These are phyloP conservation scores for Gouania willdenowi DNA, from an alignment of 2,797 vertebrate species.

Conservation along the genomic window DNA sequence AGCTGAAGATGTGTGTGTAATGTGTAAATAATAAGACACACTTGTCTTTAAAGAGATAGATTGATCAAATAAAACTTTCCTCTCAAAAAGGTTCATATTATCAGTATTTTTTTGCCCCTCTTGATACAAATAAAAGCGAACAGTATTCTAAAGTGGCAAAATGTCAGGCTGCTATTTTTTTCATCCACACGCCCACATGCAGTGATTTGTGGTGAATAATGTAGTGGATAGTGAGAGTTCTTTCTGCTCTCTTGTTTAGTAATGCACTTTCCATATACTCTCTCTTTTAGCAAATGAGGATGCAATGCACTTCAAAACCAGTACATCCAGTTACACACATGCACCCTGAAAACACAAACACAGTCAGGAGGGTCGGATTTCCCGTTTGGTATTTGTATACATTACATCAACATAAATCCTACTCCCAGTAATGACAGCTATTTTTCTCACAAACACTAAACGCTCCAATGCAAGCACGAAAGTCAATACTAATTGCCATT, in stretches of 20 bases:
- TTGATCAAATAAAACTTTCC: too few relatives aligned
- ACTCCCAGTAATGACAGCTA: slow-evolving; percentile 26
- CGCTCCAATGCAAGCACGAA: slow-evolving; percentile 34
- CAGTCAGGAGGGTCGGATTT: slow-evolving; percentile 9
- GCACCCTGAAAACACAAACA: not conserved
- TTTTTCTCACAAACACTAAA: slow-evolving; percentile 49
- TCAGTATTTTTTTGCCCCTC: too few relatives aligned
- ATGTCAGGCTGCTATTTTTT: slow-evolving; percentile 15
- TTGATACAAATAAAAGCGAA: slow-evolving; percentile 1
- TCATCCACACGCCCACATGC: slow-evolving; percentile 28
- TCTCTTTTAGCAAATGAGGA: slow-evolving; percentile 31
- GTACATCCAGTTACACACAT: slow-evolving; percentile 9
- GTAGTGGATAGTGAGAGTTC: slow-evolving; percentile 19
- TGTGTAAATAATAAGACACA: too few relatives aligned
- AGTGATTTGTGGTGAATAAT: slow-evolving; percentile 17
- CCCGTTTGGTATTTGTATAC: slow-evolving; percentile 14
- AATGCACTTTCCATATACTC: slow-evolving; percentile 39
- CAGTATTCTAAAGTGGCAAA: slow-evolving; percentile 19
- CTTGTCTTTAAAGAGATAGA: too few relatives aligned
- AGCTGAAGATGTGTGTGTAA: too few relatives aligned
- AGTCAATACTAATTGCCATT: slow-evolving; percentile 64
- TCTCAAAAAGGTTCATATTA: too few relatives aligned
- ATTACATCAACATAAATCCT: slow-evolving; percentile 38
- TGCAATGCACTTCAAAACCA: slow-evolving; percentile 13
- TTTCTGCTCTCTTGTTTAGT: slow-evolving; percentile 27